Percentiles rank a stretch among this genome's conserved stretches.
phyloP scores from a whole-genome alignment of 2,888 invertebrate genomes.

The Teinopalpus imperialis region DNA sequence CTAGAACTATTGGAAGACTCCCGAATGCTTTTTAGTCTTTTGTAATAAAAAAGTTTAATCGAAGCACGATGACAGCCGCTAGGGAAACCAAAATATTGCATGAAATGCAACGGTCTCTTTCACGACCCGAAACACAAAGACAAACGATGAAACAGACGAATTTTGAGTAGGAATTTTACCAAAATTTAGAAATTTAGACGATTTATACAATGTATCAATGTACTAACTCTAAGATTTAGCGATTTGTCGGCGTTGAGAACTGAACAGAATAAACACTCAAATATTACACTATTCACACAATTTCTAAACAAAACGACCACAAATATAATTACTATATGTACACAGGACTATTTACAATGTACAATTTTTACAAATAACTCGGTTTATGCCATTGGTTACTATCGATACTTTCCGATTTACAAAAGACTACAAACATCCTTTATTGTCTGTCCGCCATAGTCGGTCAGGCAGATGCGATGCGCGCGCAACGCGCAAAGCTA shows the following conservation, averaged over 20 bases:
- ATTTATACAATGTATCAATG: slow-evolving; percentile 59
- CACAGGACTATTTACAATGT: slow-evolving; percentile 88
- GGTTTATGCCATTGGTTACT: slow-evolving; percentile 86
- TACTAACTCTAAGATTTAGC: slow-evolving; percentile 68
- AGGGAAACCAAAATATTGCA: slow-evolving; percentile 76
- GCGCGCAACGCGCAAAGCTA: slow-evolving; percentile 80
- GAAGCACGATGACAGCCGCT: slow-evolving; percentile 77
- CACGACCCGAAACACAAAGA: slow-evolving; percentile 82
- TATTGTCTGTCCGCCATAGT: slow-evolving; percentile 80
- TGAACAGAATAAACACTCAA: slow-evolving; percentile 82
- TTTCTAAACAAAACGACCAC: slow-evolving; percentile 82
- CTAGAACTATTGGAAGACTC: slow-evolving; percentile 54
- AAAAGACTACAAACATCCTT: slow-evolving; percentile 79
- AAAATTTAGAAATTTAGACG: slow-evolving; percentile 48
- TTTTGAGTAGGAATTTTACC: slow-evolving; percentile 37
- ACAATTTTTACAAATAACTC: slow-evolving; percentile 84
- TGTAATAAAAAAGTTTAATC: slow-evolving; percentile 68
- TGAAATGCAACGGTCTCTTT: slow-evolving; percentile 79
- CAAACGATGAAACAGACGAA: slow-evolving; percentile 53
- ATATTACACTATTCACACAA: slow-evolving; percentile 83
- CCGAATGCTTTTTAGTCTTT: slow-evolving; percentile 60
- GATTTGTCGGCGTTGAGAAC: slow-evolving; percentile 84
- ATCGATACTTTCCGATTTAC: slow-evolving; percentile 84
- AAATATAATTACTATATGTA: slow-evolving; percentile 88
- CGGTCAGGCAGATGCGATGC: slow-evolving; percentile 78